Base-by-base conservation (phyloP, 2,888 invertebrate species). In the Caenorhabditis afra region DNA sequence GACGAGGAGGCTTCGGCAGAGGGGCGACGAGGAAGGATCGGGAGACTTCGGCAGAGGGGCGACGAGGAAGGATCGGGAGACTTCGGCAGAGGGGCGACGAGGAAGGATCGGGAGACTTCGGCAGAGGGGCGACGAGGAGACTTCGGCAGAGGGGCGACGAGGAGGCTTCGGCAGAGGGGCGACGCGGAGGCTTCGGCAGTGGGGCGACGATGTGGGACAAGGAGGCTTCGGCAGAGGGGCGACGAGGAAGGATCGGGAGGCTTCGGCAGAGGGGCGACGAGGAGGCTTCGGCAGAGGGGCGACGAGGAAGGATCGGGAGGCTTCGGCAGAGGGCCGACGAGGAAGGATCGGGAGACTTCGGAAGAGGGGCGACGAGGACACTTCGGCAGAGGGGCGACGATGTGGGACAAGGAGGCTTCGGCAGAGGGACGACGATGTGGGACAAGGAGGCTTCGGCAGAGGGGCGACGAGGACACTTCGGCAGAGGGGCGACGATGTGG, bases 211-310 rank as follows among this genome's bases (percentile, higher is more conserved):
- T 11, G 14, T 3, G 11, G 41, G 41, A 41, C 14, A 14, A 14
- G 29, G 29, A 29, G n/a, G 3, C 29, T 29, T 3, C 29, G 29
- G 29, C 59, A 47, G 23, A 22, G 23, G 23, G 16, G 23, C 44
- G 41, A 55, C 55, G 39, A 20, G 22, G 55, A 41, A 12, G 57
- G 39, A 58, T 47, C n/a, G 55, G 45, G n/a, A n/a, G n/a, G n/a
- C n/a, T n/a, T n/a, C 39, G 52, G 29, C 29, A 29, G 59, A 52
- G 14, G 53, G 61, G 41, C 16, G 23, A 39, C 41, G 41, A 14
- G 3, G 41, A 41, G 41, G 29, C 29, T 29, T 3, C 29, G 29
- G 29, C 29, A 29, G 29, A 29, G 29, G 29, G 29, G 29, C 29
- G 7, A 29, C 29, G 29, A 29, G 2, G 41, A 11, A 41, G 41